Percentiles rank a stretch among this genome's conserved stretches.
These are phyloP conservation scores for Palloptera scutellata DNA, from an alignment of 2,888 invertebrate genomes.

Conservation along the genomic window DNA sequence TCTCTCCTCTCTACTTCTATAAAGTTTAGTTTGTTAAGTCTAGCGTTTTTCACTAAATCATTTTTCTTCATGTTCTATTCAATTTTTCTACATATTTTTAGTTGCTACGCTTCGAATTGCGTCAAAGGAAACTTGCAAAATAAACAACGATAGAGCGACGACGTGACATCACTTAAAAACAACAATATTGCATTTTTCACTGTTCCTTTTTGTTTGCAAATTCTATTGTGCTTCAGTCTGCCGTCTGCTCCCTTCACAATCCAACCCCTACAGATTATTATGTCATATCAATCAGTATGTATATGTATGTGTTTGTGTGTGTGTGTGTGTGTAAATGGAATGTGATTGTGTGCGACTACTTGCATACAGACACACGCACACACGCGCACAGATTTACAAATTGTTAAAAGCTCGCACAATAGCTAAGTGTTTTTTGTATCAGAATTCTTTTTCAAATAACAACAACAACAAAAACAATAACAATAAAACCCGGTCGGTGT, in stretches of 20 bases:
- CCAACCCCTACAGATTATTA: not conserved
- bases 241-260: not conserved
- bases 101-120: not conserved
- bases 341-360: not conserved
- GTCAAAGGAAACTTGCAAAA: not conserved
- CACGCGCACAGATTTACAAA: not conserved
- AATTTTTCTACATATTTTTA: not conserved
- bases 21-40: too few relatives aligned
- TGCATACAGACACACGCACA: not conserved
- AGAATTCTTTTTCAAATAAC: too few relatives aligned
- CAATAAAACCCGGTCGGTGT: too few relatives aligned
- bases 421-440: not conserved
- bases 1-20: too few relatives aligned
- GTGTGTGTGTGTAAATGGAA: not conserved
- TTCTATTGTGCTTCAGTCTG: not conserved
- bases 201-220: not conserved
- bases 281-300: not conserved
- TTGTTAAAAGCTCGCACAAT: not conserved
- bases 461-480: too few relatives aligned
- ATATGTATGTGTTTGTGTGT: not conserved
- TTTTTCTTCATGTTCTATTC: too few relatives aligned
- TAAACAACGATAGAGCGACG: not conserved
- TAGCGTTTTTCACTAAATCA: too few relatives aligned
- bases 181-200: not conserved
- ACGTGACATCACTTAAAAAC: not conserved